Evolutionary conservation across 2,113 vertebrate genomes (phyloP), one percentile per base, ranked within the genome.

Genomic region (Gavia stellata): DNA sequence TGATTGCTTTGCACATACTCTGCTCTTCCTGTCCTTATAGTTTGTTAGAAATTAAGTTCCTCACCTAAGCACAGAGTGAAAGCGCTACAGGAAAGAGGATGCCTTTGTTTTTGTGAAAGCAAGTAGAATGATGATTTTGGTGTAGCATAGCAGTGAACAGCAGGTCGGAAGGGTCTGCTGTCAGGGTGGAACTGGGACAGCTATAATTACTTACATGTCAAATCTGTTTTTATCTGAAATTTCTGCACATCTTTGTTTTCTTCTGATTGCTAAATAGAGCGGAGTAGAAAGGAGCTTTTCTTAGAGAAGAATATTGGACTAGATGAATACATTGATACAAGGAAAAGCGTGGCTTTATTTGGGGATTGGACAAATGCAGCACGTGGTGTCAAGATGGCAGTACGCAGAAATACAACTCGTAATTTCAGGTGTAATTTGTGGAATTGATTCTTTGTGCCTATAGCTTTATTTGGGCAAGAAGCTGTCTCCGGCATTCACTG

Each of bases 221-320:
- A 17, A 71, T 81, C 83, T 63, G 55, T 1, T 91, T 89, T 82
- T 61, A 66, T 65, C 77, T 79, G 73, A 89, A 71, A 71, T 87
- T 71, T 67, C 77, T 81, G 56, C 68, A 53, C 29, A 8, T 89
- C 47, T 92, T 81, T 88, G 63, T 80, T 70, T 79, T 40, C 59
- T 63, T 70, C 63, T 66, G 50, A 26, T 75, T 96, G 68, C 52
- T 89, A 81, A 83, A 55, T 47, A 67, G 55, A 94, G 50, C 50
- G 6, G 81, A 81, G 55, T 50, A 44, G 71, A 74, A 96, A 81
- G 58, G 50, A 88, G 29, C 36, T 81, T 89, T 65, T 42, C 16
- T 67, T 33, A 23, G 73, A 63, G 58, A 55, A 50, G 31, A 45
- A 10, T 63, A 38, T 31, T 78, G 55, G 31, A 67, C 42, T 42